Percentiles rank a stretch among this genome's conserved stretches.
Evolutionary conservation across 2,888 invertebrate genomes (phyloP).

Genomic region (Rhagophthalmus giganteus): DNA sequence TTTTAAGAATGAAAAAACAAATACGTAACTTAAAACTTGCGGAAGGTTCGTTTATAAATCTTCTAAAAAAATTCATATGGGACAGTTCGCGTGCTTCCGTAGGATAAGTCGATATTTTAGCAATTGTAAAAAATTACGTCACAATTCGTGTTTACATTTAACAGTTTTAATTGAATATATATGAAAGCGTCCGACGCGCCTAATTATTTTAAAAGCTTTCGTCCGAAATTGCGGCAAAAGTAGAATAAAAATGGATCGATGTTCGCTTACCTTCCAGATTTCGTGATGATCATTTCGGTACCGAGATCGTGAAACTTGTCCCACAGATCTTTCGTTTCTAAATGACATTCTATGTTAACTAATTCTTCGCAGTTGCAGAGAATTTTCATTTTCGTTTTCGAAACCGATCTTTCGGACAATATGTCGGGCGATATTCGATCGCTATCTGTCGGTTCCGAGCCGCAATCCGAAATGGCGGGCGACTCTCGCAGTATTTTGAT

Average conservation of each 20-base stretch:
- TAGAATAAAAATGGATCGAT: background rate
- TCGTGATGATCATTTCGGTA: slow-evolving; percentile 86
- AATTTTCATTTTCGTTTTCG: slow-evolving; percentile 54
- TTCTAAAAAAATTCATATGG: too few relatives aligned
- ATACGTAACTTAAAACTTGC: too few relatives aligned
- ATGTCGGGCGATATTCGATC: slow-evolving; percentile 53
- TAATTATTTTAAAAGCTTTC: too few relatives aligned
- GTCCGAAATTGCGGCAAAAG: background rate
- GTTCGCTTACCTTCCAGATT: slow-evolving; percentile 77
- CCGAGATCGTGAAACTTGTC: slow-evolving; percentile 77
- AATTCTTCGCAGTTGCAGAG: slow-evolving; percentile 69
- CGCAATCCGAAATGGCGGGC: slow-evolving; percentile 51
- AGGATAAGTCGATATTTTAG: too few relatives aligned
- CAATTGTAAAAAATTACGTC: too few relatives aligned
- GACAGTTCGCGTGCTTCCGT: too few relatives aligned
- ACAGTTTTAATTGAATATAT: too few relatives aligned
- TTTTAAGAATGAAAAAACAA: too few relatives aligned
- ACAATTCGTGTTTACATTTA: too few relatives aligned
- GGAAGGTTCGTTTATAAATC: too few relatives aligned
- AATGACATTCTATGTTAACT: slow-evolving; percentile 67
- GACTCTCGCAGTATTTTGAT: slow-evolving; percentile 42
- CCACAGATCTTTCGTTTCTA: slow-evolving; percentile 83
- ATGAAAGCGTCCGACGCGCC: too few relatives aligned
- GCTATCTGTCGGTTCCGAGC: slow-evolving; percentile 50
- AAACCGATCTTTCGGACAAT: slow-evolving; percentile 43